Percentiles rank a stretch among this genome's conserved stretches.
phyloP scores from a whole-genome alignment of 2,888 invertebrate species.

The Drosophila fungiperda region DNA sequence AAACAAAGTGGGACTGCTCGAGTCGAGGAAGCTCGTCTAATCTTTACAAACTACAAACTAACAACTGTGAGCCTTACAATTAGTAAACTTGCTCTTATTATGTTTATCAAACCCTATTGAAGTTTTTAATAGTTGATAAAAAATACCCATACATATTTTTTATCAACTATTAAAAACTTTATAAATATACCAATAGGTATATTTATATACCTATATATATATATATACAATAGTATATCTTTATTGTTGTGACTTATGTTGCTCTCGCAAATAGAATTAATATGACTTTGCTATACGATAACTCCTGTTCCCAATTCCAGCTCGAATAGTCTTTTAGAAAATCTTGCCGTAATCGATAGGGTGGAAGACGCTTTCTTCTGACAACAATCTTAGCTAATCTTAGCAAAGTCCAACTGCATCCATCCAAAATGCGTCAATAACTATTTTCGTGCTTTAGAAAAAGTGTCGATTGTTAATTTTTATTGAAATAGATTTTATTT shows the following conservation, averaged over 20 bases:
- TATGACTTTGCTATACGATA: neutral
- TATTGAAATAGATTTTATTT: slow-evolving; percentile 22
- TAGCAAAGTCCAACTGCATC: neutral
- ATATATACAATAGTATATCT: too few species aligned
- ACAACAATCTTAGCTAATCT: neutral
- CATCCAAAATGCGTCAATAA: neutral
- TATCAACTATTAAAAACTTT: too few species aligned
- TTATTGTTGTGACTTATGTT: fast-evolving
- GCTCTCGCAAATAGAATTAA: neutral
- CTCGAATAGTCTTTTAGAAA: neutral
- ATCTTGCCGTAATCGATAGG: too few species aligned
- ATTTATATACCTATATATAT: too few species aligned
- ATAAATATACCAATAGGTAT: too few species aligned
- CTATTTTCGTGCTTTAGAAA: neutral
- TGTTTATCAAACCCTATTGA: neutral
- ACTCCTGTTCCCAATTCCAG: neutral
- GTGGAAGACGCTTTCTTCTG: neutral
- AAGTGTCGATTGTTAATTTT: neutral
- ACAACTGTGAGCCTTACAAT: neutral
- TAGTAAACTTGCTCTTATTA: neutral
- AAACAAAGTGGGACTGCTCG: too few species aligned
- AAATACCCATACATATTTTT: neutral
- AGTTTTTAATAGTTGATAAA: neutral
- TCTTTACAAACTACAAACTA: too few species aligned
- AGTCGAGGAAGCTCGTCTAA: too few species aligned